Conservation (phyloP, 2,113 vertebrate genomes). For the Cryptotis parvus region DNA sequence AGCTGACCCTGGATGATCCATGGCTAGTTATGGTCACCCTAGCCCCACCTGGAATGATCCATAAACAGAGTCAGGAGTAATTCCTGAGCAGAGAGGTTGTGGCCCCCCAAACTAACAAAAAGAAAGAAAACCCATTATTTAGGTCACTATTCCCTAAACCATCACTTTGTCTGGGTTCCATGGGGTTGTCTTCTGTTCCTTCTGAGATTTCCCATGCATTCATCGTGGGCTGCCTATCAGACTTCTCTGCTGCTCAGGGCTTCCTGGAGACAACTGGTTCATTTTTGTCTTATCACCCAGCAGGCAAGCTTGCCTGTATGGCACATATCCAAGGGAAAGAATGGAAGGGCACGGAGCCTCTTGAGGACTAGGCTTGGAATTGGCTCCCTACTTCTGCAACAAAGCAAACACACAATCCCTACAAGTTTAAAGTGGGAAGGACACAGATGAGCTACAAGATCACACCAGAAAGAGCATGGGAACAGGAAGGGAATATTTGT, state of each 20-base stretch:
- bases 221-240: not conserved
- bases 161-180: not conserved
- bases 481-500: not conserved
- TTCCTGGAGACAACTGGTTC: not conserved
- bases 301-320: not conserved
- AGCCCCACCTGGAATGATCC: too few species aligned
- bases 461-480: slow-evolving; percentile 36
- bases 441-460: slow-evolving; percentile 36
- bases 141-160: not conserved
- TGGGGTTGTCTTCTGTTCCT: not conserved
- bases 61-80: too few species aligned
- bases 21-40: too few species aligned
- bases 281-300: not conserved
- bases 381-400: not conserved
- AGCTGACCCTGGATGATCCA: too few species aligned
- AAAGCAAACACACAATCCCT: not conserved
- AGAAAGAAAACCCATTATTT: not conserved
- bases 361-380: not conserved
- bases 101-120: not conserved
- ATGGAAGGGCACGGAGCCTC: not conserved
- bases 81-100: too few species aligned
- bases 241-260: not conserved
- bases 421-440: not conserved
- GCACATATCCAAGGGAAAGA: not conserved
- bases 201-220: not conserved